Evolutionary conservation across 2,797 vertebrate genomes (phyloP).

Genomic region (Phrynocephalus forsythii): DNA sequence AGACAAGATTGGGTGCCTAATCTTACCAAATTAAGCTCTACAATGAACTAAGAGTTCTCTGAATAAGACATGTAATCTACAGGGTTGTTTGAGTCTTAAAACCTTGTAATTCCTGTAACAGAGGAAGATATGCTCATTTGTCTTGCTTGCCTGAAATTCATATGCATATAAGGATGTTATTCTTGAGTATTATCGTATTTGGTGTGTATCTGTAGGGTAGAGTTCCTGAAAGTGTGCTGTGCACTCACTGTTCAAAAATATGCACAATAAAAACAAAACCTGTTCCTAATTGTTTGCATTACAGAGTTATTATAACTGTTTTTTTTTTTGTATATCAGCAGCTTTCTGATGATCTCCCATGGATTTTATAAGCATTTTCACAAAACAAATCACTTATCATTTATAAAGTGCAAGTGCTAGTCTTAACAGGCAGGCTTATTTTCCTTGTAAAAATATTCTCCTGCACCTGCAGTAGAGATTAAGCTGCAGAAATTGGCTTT

Average conservation of each 20-base stretch:
- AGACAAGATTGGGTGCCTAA: neutral
- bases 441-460: slow-evolving; percentile 59
- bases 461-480: slow-evolving; percentile 29
- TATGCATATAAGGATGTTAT: neutral
- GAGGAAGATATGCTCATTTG: neutral
- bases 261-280: neutral
- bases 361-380: slow-evolving; percentile 53
- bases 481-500: slow-evolving; percentile 29
- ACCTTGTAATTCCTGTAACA: neutral
- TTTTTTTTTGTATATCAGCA: slow-evolving; percentile 55
- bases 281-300: slow-evolving; percentile 37
- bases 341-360: slow-evolving; percentile 43
- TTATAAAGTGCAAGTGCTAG: slow-evolving; percentile 51
- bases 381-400: slow-evolving; percentile 48
- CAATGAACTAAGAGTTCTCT: neutral
- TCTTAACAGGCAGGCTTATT: slow-evolving; percentile 31
- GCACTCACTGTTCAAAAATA: slow-evolving; percentile 18
- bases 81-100: neutral
- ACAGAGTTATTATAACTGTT: slow-evolving; percentile 52
- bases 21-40: neutral
- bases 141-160: neutral
- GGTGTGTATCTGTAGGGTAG: neutral
- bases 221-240: neutral
- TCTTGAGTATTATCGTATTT: neutral
- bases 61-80: neutral